Conservation (phyloP, 2,888 invertebrate species). For the Ferdinandea cuprea region DNA sequence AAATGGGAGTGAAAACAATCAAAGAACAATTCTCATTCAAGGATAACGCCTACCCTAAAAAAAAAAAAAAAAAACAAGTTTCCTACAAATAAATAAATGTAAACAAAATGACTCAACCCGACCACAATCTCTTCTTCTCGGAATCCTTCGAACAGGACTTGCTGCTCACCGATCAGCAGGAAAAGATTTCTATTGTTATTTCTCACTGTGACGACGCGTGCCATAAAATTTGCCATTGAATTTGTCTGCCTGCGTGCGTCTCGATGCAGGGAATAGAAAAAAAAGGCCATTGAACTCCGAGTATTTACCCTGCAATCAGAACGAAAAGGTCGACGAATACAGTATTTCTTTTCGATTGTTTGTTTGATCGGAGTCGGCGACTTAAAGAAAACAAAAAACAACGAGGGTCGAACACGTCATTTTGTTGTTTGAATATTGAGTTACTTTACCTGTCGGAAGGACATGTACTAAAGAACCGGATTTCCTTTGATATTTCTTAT, state of each 20-base stretch:
- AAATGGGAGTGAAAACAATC: too few relatives aligned
- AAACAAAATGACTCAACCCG: conserved; percentile 26
- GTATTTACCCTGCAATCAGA: conserved; percentile 34
- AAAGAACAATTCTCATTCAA: too few relatives aligned
- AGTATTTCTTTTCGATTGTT: conserved; percentile 15
- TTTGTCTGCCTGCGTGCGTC: conserved; percentile 44
- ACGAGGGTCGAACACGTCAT: conserved; percentile 30
- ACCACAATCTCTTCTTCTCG: background rate
- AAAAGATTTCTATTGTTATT: conserved; percentile 51
- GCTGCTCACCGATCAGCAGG: background rate
- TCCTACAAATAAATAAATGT: background rate
- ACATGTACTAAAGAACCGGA: conserved; percentile 30
- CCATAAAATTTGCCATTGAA: conserved; percentile 63
- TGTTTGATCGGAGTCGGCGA: conserved; percentile 40
- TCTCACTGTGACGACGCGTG: conserved; percentile 53
- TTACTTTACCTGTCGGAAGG: conserved; percentile 45
- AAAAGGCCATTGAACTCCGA: conserved; percentile 37
- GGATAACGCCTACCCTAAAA: too few relatives aligned
- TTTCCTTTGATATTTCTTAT: conserved; percentile 31
- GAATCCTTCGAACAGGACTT: background rate
- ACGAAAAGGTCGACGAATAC: conserved; percentile 2
- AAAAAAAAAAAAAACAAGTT: background rate
- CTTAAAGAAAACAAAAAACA: conserved; percentile 21
- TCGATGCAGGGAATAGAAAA: background rate
- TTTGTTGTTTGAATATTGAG: conserved; percentile 29